Percentiles rank a stretch among this genome's conserved stretches.
Evolutionary conservation across 53 echinoderm and acorn worm genomes (phyloP).

Genomic region (Astropecten irregularis): DNA sequence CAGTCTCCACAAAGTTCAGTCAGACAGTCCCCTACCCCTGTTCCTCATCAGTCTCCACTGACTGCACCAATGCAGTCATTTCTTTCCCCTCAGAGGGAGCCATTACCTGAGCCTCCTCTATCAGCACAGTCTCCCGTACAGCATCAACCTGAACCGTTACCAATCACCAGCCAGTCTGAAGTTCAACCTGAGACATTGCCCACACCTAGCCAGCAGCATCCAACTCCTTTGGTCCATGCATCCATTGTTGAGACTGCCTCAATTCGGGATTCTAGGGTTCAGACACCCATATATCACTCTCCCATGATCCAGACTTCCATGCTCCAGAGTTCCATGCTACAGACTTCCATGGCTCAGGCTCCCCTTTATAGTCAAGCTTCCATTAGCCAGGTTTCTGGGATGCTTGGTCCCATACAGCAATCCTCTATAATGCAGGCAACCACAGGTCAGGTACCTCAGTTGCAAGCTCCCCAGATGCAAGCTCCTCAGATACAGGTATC

Average conservation of each 20-base stretch:
- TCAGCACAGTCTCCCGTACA: background rate
- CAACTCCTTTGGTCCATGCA: too few relatives aligned
- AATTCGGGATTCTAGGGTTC: background rate
- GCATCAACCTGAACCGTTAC: background rate
- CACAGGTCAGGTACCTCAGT: background rate
- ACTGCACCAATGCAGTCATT: too few relatives aligned
- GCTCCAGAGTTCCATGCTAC: too few relatives aligned
- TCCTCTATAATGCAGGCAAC: background rate
- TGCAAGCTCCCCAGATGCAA: background rate
- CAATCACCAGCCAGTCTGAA: background rate
- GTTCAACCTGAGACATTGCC: background rate
- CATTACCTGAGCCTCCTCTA: too few relatives aligned
- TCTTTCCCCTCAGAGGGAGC: too few relatives aligned
- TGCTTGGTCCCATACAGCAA: too few relatives aligned
- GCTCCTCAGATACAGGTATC: background rate
- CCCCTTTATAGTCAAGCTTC: background rate
- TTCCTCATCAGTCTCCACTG: slow-evolving; percentile 15
- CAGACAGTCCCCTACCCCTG: background rate
- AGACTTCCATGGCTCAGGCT: background rate
- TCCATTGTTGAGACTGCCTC: background rate
- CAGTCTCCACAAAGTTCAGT: background rate
- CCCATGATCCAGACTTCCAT: background rate
- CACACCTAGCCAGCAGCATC: background rate
- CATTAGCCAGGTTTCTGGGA: background rate
- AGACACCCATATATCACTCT: too few relatives aligned